Percentiles rank a stretch among this genome's conserved stretches.
Evolutionary conservation across 2,113 vertebrate species (phyloP).

Genomic region (Drymodes brunneopygia): DNA sequence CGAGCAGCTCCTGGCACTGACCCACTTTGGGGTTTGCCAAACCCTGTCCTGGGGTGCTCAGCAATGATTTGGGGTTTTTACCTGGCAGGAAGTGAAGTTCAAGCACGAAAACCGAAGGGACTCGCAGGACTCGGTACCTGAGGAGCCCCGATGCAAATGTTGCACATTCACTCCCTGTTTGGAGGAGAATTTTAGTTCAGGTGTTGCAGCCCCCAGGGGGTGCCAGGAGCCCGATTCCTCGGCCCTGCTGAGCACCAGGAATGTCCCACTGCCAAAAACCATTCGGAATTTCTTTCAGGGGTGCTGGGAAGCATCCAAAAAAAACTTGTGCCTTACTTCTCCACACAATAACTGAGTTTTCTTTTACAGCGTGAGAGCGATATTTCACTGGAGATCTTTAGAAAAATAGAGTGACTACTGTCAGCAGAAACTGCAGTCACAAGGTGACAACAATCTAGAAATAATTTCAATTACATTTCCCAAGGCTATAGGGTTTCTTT

Average conservation of each 20-base stretch:
- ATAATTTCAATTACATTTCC: not conserved
- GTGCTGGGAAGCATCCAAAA: not conserved
- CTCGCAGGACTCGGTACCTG: not conserved
- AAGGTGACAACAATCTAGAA: not conserved
- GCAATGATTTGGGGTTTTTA: not conserved
- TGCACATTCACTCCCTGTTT: not conserved
- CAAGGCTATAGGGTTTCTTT: not conserved
- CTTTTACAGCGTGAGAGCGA: not conserved
- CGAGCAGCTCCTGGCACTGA: not conserved
- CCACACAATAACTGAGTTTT: not conserved
- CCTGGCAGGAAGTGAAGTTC: not conserved
- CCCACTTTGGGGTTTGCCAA: not conserved
- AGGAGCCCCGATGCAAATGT: fast-evolving
- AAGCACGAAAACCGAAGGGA: not conserved
- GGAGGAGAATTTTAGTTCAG: not conserved
- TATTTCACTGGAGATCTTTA: not conserved
- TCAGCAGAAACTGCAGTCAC: not conserved
- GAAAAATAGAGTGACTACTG: not conserved
- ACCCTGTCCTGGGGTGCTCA: too few relatives aligned
- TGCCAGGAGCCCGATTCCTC: not conserved
- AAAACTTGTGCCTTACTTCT: not conserved
- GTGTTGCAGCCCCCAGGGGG: not conserved
- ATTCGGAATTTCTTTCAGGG: not conserved
- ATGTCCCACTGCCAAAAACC: not conserved
- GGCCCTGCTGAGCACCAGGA: not conserved